These are phyloP conservation scores for Sebastes elongatus DNA, from an alignment of 2,797 vertebrate species.

Conservation along the genomic window DNA sequence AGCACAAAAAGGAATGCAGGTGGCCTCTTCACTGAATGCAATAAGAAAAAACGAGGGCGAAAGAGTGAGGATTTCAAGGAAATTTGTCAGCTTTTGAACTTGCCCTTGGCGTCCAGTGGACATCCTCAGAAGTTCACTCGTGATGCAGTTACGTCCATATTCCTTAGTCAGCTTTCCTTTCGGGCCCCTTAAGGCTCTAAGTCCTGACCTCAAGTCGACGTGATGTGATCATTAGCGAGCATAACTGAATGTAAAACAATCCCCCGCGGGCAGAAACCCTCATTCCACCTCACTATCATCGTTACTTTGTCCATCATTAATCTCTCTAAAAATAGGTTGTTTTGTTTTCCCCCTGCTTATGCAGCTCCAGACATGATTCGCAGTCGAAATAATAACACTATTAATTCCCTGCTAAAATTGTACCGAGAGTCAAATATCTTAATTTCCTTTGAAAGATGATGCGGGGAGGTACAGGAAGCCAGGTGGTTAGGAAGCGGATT, in stretches of 20 bases:
- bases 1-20: conserved; percentile 68
- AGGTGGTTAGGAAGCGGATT: conserved; percentile 69
- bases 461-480: conserved; percentile 51
- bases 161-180: conserved; percentile 61
- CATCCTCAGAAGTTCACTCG: conserved; percentile 43
- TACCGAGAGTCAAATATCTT: conserved; percentile 56
- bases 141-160: conserved; percentile 3
- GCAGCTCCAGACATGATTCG: conserved; percentile 31
- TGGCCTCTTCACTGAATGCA: conserved; percentile 49
- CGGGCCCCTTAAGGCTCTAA: conserved; percentile 29
- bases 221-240: conserved; percentile 57
- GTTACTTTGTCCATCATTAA: conserved; percentile 48
- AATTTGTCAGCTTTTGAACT: conserved; percentile 62
- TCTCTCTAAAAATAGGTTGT: conserved; percentile 60
- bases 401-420: conserved; percentile 52
- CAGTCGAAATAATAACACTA: conserved; percentile 38
- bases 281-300: conserved; percentile 22
- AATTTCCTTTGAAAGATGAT: conserved; percentile 66
- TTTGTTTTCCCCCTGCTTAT: conserved; percentile 32
- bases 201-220: conserved; percentile 45
- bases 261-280: conserved; percentile 22
- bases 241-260: conserved; percentile 46
- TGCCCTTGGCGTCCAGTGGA: conserved; percentile 46
- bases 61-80: conserved; percentile 45
- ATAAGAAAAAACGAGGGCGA: background rate